A percentile compares a stretch with the other conserved stretches of the same genome.
phyloP scores from a whole-genome alignment of 2,113 vertebrate species.

The Salvator merianae region DNA sequence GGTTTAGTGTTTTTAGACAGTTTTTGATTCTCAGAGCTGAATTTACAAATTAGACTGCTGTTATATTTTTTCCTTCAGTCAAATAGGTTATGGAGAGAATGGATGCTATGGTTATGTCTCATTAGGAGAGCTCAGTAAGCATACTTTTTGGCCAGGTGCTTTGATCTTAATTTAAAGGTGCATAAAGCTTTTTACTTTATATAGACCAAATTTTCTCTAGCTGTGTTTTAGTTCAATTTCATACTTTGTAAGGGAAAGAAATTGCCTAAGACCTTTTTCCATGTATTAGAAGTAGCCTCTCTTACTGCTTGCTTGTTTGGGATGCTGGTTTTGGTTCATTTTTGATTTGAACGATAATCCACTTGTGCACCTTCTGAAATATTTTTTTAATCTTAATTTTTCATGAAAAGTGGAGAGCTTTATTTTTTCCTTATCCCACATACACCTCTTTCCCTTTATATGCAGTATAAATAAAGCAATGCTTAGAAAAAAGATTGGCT shows the following conservation, averaged over 20 bases:
- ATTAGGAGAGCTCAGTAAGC: neutral
- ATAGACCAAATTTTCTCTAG: neutral
- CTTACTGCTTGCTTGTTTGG: neutral
- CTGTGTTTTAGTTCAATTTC: neutral
- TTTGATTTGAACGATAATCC: neutral
- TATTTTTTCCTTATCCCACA: fast-evolving
- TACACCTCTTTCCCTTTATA: neutral
- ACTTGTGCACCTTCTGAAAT: neutral
- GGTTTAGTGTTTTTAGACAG: neutral
- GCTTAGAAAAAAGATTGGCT: neutral
- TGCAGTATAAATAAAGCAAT: neutral
- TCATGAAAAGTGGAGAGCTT: neutral
- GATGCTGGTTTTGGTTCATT: neutral
- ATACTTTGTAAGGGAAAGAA: neutral
- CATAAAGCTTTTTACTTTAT: neutral
- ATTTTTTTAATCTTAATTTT: neutral
- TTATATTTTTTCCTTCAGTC: neutral
- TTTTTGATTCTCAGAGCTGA: neutral
- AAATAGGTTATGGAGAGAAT: neutral
- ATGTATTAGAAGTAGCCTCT: neutral
- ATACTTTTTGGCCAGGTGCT: neutral
- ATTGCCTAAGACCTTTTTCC: neutral
- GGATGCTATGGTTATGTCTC: neutral
- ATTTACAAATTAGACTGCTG: conserved; percentile 1
- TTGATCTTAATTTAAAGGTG: neutral